A percentile compares a stretch with the other conserved stretches of the same genome.
Conservation (phyloP, 2,797 vertebrate species). For the Mallotus villosus region DNA sequence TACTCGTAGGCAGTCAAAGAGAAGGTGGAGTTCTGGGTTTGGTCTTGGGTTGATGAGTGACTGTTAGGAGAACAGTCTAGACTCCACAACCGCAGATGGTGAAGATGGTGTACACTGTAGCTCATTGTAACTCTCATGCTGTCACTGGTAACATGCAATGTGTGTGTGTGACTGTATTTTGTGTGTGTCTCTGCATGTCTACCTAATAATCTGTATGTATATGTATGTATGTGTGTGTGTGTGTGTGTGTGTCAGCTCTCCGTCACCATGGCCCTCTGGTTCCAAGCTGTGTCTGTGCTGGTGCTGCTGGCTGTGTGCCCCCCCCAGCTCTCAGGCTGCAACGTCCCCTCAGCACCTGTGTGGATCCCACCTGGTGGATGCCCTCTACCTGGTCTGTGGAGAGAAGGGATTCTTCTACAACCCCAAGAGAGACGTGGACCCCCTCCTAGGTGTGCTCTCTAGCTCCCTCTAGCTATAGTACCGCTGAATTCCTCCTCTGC, state of each 20-base stretch:
- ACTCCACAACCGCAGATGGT: too few species aligned
- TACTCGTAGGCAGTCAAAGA: too few species aligned
- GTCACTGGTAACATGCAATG: too few species aligned
- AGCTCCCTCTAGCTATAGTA: not conserved
- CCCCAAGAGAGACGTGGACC: slow-evolving; percentile 67
- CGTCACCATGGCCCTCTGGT: slow-evolving; percentile 69
- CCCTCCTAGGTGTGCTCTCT: slow-evolving; percentile 48
- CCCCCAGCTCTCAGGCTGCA: slow-evolving; percentile 39
- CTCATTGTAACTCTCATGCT: too few species aligned
- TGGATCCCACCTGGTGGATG: slow-evolving; percentile 86
- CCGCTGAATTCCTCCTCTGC: not conserved
- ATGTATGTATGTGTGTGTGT: not conserved
- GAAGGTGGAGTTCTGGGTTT: too few species aligned
- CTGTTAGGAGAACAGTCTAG: too few species aligned
- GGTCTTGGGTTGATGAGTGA: too few species aligned
- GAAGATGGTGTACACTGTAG: too few species aligned
- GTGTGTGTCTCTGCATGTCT: not conserved
- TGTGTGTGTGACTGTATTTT: too few species aligned
- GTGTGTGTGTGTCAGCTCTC: not conserved
- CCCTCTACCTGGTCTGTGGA: slow-evolving; percentile 86
- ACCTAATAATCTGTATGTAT: not conserved
- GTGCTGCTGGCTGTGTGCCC: slow-evolving; percentile 72
- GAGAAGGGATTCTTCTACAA: slow-evolving; percentile 86
- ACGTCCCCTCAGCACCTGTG: slow-evolving; percentile 80
- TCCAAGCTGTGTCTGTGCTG: slow-evolving; percentile 69